Evolutionary conservation across 2,888 invertebrate species (phyloP).

Genomic region (Chalcosyrphus nemorum): DNA sequence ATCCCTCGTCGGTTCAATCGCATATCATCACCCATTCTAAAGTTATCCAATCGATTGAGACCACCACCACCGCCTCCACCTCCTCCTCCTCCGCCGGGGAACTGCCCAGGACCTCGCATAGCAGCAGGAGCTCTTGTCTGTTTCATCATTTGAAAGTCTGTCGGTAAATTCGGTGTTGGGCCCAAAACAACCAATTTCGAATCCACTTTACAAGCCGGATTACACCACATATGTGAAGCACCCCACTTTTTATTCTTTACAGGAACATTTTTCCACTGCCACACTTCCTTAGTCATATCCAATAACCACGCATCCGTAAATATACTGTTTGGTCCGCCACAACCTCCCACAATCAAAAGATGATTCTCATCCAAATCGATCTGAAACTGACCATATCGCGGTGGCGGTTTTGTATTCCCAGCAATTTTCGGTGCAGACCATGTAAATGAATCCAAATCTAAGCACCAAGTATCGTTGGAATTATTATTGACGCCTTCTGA

Average conservation of each 20-base stretch:
- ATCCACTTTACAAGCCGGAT: constrained; percentile 91
- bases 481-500: constrained; percentile 83
- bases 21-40: constrained; percentile 76
- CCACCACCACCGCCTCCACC: constrained; percentile 68
- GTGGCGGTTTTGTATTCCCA: constrained; percentile 86
- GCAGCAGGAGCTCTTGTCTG: constrained; percentile 77
- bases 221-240: constrained; percentile 95
- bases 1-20: constrained; percentile 78
- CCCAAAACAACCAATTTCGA: constrained; percentile 89
- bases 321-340: constrained; percentile 92
- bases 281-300: constrained; percentile 87
- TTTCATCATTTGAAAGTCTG: constrained; percentile 82
- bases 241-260: constrained; percentile 90
- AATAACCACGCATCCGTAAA: constrained; percentile 96
- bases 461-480: constrained; percentile 94
- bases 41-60: constrained; percentile 74
- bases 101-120: constrained; percentile 60
- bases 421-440: constrained; percentile 90
- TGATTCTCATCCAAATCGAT: constrained; percentile 90
- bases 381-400: constrained; percentile 97
- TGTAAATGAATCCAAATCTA: constrained; percentile 88
- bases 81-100: constrained; percentile 50
- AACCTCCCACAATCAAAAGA: constrained; percentile 92
- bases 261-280: constrained; percentile 90
- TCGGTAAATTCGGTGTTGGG: constrained; percentile 80